Percentiles rank a stretch among this genome's conserved stretches.
Conservation (phyloP, 1,140 invertebrate species). For the Cydia strobilella region DNA sequence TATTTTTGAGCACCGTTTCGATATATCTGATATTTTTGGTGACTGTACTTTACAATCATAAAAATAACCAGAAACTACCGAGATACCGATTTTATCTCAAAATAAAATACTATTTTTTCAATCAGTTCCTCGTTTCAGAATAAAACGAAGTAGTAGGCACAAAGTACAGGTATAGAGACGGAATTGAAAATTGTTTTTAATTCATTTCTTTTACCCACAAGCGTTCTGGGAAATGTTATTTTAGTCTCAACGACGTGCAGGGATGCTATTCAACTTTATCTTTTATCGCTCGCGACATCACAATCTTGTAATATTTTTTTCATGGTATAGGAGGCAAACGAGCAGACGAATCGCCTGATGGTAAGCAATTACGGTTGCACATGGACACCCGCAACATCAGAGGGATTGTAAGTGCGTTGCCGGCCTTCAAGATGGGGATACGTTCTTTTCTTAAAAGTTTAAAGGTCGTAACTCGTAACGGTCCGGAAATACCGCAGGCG, state of each 20-base stretch:
- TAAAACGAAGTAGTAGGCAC: not conserved
- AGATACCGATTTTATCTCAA: not conserved
- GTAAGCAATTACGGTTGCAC: too few relatives aligned
- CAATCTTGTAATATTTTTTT: not conserved
- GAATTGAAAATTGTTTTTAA: constrained; percentile 4
- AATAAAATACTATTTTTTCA: not conserved
- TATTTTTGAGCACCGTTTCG: too few relatives aligned
- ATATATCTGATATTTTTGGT: too few relatives aligned
- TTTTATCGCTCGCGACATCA: not conserved
- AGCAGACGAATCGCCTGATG: too few relatives aligned
- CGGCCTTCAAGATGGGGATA: too few relatives aligned
- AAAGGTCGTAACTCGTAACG: too few relatives aligned
- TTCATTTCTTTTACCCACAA: constrained; percentile 8
- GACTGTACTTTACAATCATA: not conserved
- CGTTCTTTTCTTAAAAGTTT: too few relatives aligned
- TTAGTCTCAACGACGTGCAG: not conserved
- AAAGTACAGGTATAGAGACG: not conserved
- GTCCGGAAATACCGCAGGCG: too few relatives aligned
- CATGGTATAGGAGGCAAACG: too few relatives aligned
- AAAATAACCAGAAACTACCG: not conserved
- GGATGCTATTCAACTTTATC: not conserved
- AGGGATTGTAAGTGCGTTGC: too few relatives aligned
- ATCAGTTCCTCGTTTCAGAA: not conserved
- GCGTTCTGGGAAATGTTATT: constrained; percentile 1
- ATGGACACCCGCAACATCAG: too few relatives aligned